These are phyloP conservation scores for Drosophila putrida DNA, from an alignment of 2,888 invertebrate species.

Conservation along the genomic window DNA sequence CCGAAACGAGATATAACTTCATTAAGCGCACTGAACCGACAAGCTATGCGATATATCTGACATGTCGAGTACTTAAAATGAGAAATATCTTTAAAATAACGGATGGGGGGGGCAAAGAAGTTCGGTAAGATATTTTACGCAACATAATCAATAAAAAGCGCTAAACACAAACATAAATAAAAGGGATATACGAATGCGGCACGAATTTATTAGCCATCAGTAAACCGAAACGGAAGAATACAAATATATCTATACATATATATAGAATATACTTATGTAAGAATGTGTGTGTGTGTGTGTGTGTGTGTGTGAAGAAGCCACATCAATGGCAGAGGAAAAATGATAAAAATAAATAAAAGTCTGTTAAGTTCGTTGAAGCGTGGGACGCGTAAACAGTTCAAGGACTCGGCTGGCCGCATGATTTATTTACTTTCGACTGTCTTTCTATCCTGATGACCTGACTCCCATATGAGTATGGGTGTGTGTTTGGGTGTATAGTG, in stretches of 20 bases:
- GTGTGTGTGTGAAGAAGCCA: slow-evolving; percentile 18
- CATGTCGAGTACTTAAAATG: slow-evolving; percentile 61
- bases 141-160: slow-evolving; percentile 74
- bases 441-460: slow-evolving; percentile 59
- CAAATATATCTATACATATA: slow-evolving; percentile 1
- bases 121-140: slow-evolving; percentile 43
- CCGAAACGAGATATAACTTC: slow-evolving; percentile 65
- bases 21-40: slow-evolving; percentile 67
- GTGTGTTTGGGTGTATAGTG: slow-evolving; percentile 36
- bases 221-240: slow-evolving; percentile 39
- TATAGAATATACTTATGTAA: slow-evolving; percentile 3
- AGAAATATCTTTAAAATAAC: slow-evolving; percentile 58
- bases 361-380: slow-evolving; percentile 63
- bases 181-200: slow-evolving; percentile 57
- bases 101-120: slow-evolving; percentile 11
- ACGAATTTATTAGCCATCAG: slow-evolving; percentile 71
- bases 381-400: slow-evolving; percentile 72
- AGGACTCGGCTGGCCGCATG: slow-evolving; percentile 68
- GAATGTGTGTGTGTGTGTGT: slow-evolving; percentile 5
- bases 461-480: slow-evolving; percentile 12
- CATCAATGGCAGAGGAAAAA: slow-evolving; percentile 61
- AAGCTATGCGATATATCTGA: slow-evolving; percentile 66
- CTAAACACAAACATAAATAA: slow-evolving; percentile 72
- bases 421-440: slow-evolving; percentile 75
- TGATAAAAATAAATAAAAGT: slow-evolving; percentile 66